phyloP scores from a whole-genome alignment of 2,888 invertebrate species.

The Dromius quadrimaculatus region DNA sequence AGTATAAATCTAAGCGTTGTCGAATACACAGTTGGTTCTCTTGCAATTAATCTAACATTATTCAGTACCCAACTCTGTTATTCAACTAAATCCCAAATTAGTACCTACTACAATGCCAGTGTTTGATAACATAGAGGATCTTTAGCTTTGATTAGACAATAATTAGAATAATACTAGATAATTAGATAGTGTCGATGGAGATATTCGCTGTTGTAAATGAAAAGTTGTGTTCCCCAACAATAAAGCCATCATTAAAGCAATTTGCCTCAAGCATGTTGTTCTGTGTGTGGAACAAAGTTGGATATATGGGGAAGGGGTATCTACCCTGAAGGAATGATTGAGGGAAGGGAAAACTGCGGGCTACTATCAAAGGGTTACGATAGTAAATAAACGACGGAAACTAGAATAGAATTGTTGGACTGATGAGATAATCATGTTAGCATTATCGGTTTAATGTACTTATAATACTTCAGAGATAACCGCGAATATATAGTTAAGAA shows the following conservation, averaged over 20 bases:
- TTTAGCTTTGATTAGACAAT: constrained; percentile 40
- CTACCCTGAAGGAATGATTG: constrained; percentile 5
- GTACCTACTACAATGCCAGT: too few species aligned
- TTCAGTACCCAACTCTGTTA: too few species aligned
- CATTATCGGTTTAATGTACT: too few species aligned
- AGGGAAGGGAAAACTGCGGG: background rate
- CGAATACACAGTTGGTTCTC: too few species aligned
- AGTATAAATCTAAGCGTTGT: too few species aligned
- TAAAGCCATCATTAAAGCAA: constrained; percentile 48
- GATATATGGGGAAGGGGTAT: background rate
- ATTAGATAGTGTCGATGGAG: constrained; percentile 44
- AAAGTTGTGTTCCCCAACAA: constrained; percentile 33
- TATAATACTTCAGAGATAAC: too few species aligned
- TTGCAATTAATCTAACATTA: too few species aligned
- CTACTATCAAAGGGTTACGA: background rate
- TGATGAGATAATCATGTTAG: too few species aligned
- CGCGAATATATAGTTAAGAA: too few species aligned
- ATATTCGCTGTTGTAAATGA: constrained; percentile 36
- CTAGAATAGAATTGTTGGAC: background rate
- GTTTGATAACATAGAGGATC: too few species aligned
- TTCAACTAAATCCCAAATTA: too few species aligned
- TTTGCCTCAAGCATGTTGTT: constrained; percentile 38
- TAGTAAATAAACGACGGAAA: constrained; percentile 8
- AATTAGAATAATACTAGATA: constrained; percentile 46
- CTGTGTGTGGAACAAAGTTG: background rate